A percentile compares a stretch with the other conserved stretches of the same genome.
Conservation (phyloP, 2,888 invertebrate genomes). For the Lypha dubia region DNA sequence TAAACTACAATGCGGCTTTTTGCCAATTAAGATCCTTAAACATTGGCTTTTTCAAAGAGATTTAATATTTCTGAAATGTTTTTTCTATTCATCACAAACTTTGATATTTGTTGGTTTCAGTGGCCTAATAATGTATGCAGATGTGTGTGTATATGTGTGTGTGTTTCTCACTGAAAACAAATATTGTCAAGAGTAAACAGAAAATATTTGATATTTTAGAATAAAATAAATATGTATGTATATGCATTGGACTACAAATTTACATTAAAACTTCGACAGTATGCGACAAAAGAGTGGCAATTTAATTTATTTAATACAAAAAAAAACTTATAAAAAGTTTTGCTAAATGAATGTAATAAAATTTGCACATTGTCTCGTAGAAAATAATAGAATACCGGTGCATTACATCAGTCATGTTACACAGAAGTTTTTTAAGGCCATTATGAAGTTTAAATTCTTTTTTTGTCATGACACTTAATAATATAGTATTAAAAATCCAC, state of each 20-base stretch:
- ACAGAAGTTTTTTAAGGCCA: too few relatives aligned
- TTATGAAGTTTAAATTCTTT: too few relatives aligned
- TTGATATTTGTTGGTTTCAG: slow-evolving; percentile 3
- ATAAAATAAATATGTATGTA: neutral
- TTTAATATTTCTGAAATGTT: neutral
- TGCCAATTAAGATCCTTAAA: neutral
- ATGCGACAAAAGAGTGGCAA: neutral
- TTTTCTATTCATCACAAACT: neutral
- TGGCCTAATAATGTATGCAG: neutral
- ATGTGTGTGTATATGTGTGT: neutral
- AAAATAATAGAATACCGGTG: too few relatives aligned
- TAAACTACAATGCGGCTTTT: neutral
- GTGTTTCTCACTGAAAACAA: slow-evolving; percentile 1
- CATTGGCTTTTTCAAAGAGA: neutral
- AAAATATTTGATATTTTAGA: neutral
- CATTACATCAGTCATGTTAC: too few relatives aligned
- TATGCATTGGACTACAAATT: neutral
- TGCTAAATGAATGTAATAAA: too few relatives aligned
- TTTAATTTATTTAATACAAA: neutral
- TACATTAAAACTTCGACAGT: neutral
- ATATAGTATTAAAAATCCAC: too few relatives aligned
- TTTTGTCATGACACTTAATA: too few relatives aligned
- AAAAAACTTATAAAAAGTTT: too few relatives aligned
- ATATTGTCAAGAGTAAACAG: neutral
- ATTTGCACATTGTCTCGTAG: too few relatives aligned